These are phyloP conservation scores for Ophiothrix spiculata DNA, from an alignment of 35 echinoderm and acorn worm species.

Conservation along the genomic window DNA sequence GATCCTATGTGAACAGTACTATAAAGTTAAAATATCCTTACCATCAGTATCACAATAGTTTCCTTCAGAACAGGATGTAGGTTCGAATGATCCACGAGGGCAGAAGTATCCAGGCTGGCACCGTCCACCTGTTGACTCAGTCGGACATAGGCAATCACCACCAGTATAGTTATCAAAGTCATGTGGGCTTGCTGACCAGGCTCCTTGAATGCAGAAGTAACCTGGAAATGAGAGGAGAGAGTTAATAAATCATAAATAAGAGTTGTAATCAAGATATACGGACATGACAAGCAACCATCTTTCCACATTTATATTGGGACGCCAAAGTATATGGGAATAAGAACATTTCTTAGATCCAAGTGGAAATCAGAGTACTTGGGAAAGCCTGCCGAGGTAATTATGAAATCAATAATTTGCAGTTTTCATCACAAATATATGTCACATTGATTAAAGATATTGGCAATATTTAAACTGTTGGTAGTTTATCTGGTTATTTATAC, in stretches of 20 bases:
- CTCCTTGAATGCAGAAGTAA: conserved; percentile 88
- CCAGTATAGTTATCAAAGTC: conserved; percentile 95
- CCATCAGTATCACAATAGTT: conserved; percentile 80
- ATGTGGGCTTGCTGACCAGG: conserved; percentile 70
- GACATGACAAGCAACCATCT: not conserved
- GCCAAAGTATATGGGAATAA: not conserved
- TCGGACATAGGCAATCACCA: conserved; percentile 91
- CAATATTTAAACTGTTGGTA: too few species aligned
- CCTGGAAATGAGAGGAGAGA: conserved; percentile 42
- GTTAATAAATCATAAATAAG: not conserved
- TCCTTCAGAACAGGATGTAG: conserved; percentile 70
- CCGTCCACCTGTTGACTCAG: conserved; percentile 61
- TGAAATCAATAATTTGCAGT: not conserved
- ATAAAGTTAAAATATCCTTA: conserved; percentile 34
- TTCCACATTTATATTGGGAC: not conserved
- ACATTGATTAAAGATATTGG: too few species aligned
- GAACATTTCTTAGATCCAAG: not conserved
- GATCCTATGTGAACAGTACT: too few species aligned
- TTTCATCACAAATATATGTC: too few species aligned
- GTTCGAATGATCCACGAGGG: conserved; percentile 78
- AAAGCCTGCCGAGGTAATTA: not conserved
- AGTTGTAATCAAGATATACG: not conserved
- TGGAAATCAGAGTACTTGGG: not conserved
- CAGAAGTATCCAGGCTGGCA: conserved; percentile 98
- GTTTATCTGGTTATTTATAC: too few species aligned